Evolutionary conservation across 1,140 invertebrate genomes (phyloP).

Genomic region (Gonatopus flavifemur): DNA sequence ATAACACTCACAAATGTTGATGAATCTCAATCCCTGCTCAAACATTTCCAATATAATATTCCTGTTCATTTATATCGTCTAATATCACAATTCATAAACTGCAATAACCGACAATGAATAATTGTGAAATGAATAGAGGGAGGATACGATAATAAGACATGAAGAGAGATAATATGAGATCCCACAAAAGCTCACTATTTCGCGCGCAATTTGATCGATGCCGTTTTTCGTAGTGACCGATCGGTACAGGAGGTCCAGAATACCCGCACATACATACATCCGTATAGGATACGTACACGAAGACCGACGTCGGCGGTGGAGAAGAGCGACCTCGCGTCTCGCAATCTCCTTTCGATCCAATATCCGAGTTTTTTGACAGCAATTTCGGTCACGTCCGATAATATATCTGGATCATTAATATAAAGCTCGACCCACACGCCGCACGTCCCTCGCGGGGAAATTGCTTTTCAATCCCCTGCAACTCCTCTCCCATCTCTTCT

Average conservation of each 20-base stretch:
- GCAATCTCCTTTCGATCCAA: constrained; percentile 59
- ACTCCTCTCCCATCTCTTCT: constrained; percentile 15
- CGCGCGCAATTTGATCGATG: constrained; percentile 24
- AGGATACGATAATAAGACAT: too few species aligned
- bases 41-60: too few species aligned
- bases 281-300: background rate
- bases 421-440: constrained; percentile 52
- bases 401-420: constrained; percentile 62
- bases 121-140: too few species aligned
- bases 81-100: too few species aligned
- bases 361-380: constrained; percentile 62
- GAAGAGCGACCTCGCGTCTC: constrained; percentile 45
- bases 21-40: too few species aligned
- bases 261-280: background rate
- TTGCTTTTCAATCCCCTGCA: constrained; percentile 60
- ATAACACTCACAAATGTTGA: too few species aligned
- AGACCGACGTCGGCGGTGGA: constrained; percentile 16
- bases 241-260: constrained; percentile 4
- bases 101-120: too few species aligned
- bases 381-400: constrained; percentile 62
- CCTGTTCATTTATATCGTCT: too few species aligned
- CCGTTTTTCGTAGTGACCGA: constrained; percentile 17
- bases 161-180: too few species aligned
- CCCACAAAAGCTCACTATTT: too few species aligned
- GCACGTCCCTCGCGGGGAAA: constrained; percentile 56